Percentiles rank a stretch among this genome's conserved stretches.
Conservation (phyloP, 1,140 invertebrate genomes). For the Adelges cooleyi region DNA sequence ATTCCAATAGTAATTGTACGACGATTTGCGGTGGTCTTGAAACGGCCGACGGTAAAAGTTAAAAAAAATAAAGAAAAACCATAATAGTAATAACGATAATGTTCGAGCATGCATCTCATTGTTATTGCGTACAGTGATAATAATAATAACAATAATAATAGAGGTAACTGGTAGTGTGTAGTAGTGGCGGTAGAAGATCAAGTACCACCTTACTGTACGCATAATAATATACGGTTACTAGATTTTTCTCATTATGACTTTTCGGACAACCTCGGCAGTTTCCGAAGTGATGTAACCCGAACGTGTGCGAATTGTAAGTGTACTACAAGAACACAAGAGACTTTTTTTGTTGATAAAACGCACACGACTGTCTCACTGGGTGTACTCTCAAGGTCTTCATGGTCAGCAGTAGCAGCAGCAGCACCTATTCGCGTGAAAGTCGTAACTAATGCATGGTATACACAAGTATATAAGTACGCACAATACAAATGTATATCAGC, state of each 20-base stretch:
- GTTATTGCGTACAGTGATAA: neutral
- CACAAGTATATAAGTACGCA: neutral
- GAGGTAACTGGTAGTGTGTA: too few relatives aligned
- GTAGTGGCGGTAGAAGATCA: too few relatives aligned
- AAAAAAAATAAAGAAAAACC: neutral
- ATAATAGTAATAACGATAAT: neutral
- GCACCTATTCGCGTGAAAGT: neutral
- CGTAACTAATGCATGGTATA: too few relatives aligned
- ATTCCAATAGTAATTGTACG: too few relatives aligned
- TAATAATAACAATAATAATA: neutral
- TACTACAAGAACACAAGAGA: neutral
- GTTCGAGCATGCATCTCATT: neutral
- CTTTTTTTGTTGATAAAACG: neutral
- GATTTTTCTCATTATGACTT: neutral
- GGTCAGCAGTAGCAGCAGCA: neutral
- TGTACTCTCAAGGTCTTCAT: neutral
- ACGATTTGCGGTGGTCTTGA: neutral
- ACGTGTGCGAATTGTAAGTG: neutral
- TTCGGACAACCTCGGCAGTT: slow-evolving; percentile 21
- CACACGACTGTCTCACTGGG: neutral
- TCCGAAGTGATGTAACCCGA: slow-evolving; percentile 6
- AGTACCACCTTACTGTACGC: too few relatives aligned
- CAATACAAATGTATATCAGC: neutral
- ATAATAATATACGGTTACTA: too few relatives aligned
- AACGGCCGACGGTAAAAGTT: neutral